Evolutionary conservation across 2,113 vertebrate species (phyloP).

Genomic region (Pithys albifrons): DNA sequence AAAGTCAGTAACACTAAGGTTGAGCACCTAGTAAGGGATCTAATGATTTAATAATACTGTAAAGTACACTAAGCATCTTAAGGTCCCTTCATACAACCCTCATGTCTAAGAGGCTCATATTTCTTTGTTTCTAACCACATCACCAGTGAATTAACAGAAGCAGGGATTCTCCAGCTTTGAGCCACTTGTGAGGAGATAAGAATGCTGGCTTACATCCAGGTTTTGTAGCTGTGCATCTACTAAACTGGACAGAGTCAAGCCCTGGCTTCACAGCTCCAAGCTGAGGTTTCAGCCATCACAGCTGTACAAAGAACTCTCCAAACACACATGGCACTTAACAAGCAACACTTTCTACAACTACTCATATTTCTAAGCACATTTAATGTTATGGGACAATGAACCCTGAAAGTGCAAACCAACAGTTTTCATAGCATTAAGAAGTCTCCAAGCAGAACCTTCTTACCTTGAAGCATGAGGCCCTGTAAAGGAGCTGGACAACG

Average conservation of each 20-base stretch:
- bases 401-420: not conserved
- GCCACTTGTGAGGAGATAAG: not conserved
- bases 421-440: not conserved
- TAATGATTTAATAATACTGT: not conserved
- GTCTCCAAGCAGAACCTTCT: not conserved
- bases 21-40: not conserved
- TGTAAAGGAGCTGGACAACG: conserved; percentile 97
- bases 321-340: not conserved
- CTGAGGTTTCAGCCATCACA: not conserved
- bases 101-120: not conserved
- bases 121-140: not conserved
- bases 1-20: not conserved
- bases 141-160: not conserved
- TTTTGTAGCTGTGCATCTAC: not conserved
- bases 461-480: conserved; percentile 98
- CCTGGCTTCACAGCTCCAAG: not conserved
- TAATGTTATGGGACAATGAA: not conserved
- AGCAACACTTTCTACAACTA: not conserved
- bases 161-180: not conserved
- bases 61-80: not conserved
- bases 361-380: not conserved
- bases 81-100: not conserved
- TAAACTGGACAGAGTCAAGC: not conserved
- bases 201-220: not conserved
- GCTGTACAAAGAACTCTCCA: not conserved